Conservation (phyloP, 2,888 invertebrate species). For the Macaria liturata region DNA sequence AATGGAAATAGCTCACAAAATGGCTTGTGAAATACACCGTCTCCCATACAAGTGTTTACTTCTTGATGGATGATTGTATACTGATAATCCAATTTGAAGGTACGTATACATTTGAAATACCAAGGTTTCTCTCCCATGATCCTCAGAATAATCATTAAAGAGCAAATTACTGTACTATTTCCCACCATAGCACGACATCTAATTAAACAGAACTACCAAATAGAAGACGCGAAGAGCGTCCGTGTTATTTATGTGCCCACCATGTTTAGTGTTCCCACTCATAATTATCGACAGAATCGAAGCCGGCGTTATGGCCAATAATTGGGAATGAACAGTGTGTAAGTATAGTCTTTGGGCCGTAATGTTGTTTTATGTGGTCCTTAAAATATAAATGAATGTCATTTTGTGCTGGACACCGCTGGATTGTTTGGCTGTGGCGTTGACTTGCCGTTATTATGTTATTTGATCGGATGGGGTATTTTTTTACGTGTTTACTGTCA, state of each 20-base stretch:
- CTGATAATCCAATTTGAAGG: too few relatives aligned
- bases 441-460: conserved; percentile 3
- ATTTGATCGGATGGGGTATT: too few relatives aligned
- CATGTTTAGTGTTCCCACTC: conserved; percentile 46
- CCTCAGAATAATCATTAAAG: too few relatives aligned
- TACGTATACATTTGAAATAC: too few relatives aligned
- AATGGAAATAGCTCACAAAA: too few relatives aligned
- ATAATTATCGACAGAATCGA: conserved; percentile 77
- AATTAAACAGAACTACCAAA: conserved; percentile 37
- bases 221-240: conserved; percentile 41
- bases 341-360: conserved; percentile 66
- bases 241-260: conserved; percentile 41
- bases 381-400: conserved; percentile 73
- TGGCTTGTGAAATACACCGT: too few relatives aligned
- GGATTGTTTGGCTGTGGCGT: conserved; percentile 29
- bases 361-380: conserved; percentile 73
- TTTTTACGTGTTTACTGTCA: too few relatives aligned
- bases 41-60: too few relatives aligned
- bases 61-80: too few relatives aligned
- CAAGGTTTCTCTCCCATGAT: too few relatives aligned
- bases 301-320: conserved; percentile 72
- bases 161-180: neutral
- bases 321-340: conserved; percentile 71
- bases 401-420: conserved; percentile 52
- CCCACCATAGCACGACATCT: conserved; percentile 28